Evolutionary conservation across 2,113 vertebrate species (phyloP).

Genomic region (Cervus canadensis): DNA sequence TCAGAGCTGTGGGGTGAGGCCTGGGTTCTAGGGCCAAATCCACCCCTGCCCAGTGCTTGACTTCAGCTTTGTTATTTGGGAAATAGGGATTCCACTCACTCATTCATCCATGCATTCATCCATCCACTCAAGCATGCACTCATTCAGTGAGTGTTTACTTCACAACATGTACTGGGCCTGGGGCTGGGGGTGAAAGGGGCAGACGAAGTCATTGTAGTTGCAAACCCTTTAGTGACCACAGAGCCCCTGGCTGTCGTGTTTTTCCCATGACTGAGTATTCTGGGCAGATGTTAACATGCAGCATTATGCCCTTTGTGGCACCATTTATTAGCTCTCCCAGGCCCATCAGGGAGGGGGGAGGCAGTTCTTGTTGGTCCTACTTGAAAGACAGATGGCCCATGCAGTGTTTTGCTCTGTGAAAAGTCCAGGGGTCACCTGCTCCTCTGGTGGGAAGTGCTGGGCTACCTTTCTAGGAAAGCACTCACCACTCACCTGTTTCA

Average conservation of each 20-base stretch:
- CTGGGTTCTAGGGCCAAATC: neutral
- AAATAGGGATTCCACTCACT: neutral
- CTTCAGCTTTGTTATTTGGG: neutral
- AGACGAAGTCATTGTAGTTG: accelerated
- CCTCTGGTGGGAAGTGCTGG: neutral
- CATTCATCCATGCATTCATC: neutral
- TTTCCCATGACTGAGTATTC: neutral
- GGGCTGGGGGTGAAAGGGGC: neutral
- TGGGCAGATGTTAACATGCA: neutral
- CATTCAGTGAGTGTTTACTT: neutral
- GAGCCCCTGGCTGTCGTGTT: neutral
- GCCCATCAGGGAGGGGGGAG: neutral
- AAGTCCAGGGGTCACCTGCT: neutral
- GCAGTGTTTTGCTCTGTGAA: neutral
- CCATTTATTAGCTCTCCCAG: neutral
- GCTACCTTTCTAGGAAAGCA: neutral
- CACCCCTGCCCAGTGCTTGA: too few species aligned
- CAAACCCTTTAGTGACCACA: neutral
- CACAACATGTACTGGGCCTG: neutral
- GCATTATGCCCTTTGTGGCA: neutral
- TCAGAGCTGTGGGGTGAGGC: neutral
- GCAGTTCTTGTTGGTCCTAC: neutral
- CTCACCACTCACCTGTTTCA: neutral
- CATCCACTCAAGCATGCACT: neutral
- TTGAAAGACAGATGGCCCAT: neutral